Percentiles rank a stretch among this genome's conserved stretches.
Conservation (phyloP, 2,113 vertebrate species). For the Zosterops japonicus region DNA sequence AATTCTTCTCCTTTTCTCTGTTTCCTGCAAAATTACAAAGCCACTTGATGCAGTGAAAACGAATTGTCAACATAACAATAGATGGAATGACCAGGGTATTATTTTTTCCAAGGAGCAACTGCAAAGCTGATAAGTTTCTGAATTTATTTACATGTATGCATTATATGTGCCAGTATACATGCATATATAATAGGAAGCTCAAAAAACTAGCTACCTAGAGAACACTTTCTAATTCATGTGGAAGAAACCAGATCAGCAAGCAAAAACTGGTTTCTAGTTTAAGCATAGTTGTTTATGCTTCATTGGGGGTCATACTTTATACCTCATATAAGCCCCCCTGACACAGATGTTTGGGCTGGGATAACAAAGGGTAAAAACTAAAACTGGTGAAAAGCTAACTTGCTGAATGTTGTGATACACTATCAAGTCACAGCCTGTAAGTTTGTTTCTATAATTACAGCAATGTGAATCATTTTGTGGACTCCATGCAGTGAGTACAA, state of each 20-base stretch:
- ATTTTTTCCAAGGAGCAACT: not conserved
- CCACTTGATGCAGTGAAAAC: not conserved
- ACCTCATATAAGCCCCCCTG: not conserved
- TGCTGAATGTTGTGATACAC: not conserved
- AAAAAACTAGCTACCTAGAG: not conserved
- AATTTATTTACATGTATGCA: not conserved
- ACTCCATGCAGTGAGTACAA: not conserved
- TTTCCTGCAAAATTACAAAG: slow-evolving; percentile 78
- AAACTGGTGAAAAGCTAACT: not conserved
- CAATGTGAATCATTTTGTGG: not conserved
- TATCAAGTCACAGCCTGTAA: not conserved
- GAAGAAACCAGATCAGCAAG: not conserved
- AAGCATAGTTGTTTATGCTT: not conserved
- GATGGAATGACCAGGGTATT: not conserved
- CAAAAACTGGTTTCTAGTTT: not conserved
- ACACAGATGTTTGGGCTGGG: not conserved
- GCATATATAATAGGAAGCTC: not conserved
- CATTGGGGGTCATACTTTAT: not conserved
- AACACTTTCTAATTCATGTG: not conserved
- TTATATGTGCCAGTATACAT: not conserved
- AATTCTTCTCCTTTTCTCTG: slow-evolving; percentile 85
- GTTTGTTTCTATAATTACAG: not conserved
- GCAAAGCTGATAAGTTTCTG: not conserved
- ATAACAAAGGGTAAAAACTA: not conserved
- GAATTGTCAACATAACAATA: not conserved